Percentiles rank a stretch among this genome's conserved stretches.
phyloP scores from a whole-genome alignment of 2,113 vertebrate species.

The Pygoscelis antarcticus region DNA sequence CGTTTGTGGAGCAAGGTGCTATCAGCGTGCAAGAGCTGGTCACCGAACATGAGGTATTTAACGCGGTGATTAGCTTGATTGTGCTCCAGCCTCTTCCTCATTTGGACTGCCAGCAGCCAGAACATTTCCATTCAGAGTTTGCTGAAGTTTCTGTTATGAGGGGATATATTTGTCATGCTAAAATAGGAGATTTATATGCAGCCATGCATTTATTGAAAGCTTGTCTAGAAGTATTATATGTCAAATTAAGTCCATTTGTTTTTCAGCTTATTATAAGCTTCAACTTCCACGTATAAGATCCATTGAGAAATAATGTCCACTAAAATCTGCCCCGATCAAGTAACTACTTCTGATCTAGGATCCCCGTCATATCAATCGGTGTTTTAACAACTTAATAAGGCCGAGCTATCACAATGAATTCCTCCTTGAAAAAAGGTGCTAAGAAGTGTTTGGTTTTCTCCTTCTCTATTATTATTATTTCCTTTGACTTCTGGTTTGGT shows the following conservation, averaged over 20 bases:
- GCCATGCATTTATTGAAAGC: neutral
- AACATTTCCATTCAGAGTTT: neutral
- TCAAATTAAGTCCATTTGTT: neutral
- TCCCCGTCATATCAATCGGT: neutral
- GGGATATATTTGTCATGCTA: neutral
- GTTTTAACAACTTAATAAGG: neutral
- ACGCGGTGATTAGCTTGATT: neutral
- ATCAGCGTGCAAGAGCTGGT: neutral
- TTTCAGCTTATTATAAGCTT: neutral
- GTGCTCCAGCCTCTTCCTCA: neutral
- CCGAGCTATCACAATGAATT: neutral
- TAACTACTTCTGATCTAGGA: neutral
- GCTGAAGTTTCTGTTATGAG: neutral
- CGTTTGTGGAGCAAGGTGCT: neutral
- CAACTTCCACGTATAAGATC: neutral
- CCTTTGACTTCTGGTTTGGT: neutral
- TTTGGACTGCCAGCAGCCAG: neutral
- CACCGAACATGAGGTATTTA: accelerated
- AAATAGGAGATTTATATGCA: neutral
- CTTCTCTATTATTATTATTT: neutral
- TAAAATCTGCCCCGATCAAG: neutral
- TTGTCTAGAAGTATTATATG: neutral
- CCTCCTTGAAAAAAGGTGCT: neutral
- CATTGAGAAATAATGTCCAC: neutral
- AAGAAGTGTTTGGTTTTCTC: neutral